phyloP scores from a whole-genome alignment of 2,797 vertebrate genomes.

The Gouania willdenowi region DNA sequence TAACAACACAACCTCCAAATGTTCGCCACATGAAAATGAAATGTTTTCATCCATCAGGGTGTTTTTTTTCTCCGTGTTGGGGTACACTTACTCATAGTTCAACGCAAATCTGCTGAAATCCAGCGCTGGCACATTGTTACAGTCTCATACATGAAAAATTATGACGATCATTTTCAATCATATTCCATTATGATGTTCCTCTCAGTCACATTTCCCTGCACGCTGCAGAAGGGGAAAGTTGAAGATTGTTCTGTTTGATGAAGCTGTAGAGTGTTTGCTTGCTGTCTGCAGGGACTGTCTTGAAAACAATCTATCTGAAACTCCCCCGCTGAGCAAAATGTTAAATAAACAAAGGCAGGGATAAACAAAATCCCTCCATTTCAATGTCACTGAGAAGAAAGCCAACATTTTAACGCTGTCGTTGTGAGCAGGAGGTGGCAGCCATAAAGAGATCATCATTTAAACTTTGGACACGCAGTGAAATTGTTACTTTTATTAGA shows the following conservation, averaged over 20 bases:
- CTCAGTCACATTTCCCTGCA: conserved; percentile 73
- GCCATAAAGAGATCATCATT: conserved; percentile 47
- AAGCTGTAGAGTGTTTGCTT: conserved; percentile 83
- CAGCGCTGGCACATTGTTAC: conserved; percentile 64
- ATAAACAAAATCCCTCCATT: conserved; percentile 85
- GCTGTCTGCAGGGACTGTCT: conserved; percentile 82
- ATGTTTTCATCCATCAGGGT: conserved; percentile 67
- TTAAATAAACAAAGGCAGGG: conserved; percentile 83
- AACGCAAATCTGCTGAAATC: conserved; percentile 65
- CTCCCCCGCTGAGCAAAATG: conserved; percentile 82
- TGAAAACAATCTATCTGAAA: conserved; percentile 84
- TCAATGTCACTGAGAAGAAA: conserved; percentile 83
- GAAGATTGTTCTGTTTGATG: conserved; percentile 84
- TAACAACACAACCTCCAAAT: conserved; percentile 65
- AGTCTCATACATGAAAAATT: conserved; percentile 67
- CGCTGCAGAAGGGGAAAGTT: conserved; percentile 78
- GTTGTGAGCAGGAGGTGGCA: conserved; percentile 61
- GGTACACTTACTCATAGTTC: conserved; percentile 51
- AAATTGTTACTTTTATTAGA: conserved; percentile 39
- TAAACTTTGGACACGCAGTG: conserved; percentile 67
- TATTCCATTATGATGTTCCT: conserved; percentile 72
- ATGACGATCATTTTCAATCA: conserved; percentile 80
- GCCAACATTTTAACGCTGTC: conserved; percentile 73
- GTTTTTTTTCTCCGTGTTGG: conserved; percentile 40
- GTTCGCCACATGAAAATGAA: conserved; percentile 67